A percentile compares a stretch with the other conserved stretches of the same genome.
Evolutionary conservation across 2,797 vertebrate species (phyloP).

Genomic region (Tachyglossus aculeatus): DNA sequence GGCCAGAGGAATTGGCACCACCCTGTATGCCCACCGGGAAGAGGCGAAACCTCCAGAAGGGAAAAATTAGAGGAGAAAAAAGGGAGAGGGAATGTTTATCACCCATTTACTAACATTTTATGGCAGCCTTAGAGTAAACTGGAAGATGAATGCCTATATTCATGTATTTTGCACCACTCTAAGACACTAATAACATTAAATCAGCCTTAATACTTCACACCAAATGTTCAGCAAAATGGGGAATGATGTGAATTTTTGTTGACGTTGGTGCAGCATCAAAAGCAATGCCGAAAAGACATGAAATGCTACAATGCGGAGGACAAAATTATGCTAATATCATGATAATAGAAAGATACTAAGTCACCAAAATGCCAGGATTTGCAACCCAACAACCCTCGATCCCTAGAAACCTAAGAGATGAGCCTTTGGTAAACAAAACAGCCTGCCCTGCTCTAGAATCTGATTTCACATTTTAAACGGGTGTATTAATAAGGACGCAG

Average conservation of each 20-base stretch:
- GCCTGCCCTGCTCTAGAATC: constrained; percentile 51
- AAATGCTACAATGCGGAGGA: constrained; percentile 73
- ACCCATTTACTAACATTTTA: constrained; percentile 72
- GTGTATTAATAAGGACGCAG: constrained; percentile 70
- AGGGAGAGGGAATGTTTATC: constrained; percentile 74
- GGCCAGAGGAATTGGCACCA: constrained; percentile 60
- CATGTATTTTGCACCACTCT: constrained; percentile 72
- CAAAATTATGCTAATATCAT: constrained; percentile 76
- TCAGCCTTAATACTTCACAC: constrained; percentile 75
- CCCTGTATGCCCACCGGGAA: constrained; percentile 60
- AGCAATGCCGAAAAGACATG: constrained; percentile 69
- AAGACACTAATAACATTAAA: constrained; percentile 77
- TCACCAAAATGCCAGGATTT: constrained; percentile 77
- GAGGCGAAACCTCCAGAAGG: constrained; percentile 67
- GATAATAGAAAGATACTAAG: constrained; percentile 78
- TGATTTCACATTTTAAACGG: constrained; percentile 75
- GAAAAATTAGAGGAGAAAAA: constrained; percentile 69
- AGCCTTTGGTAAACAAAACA: constrained; percentile 72
- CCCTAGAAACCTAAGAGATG: constrained; percentile 65
- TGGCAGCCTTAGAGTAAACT: constrained; percentile 72
- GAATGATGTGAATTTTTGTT: constrained; percentile 72
- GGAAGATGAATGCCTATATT: constrained; percentile 74
- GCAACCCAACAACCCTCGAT: constrained; percentile 66
- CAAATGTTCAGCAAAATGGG: constrained; percentile 75
- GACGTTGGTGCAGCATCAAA: constrained; percentile 68